These are phyloP conservation scores for Ceratosolen fusciceps DNA, from an alignment of 1,140 invertebrate species.

Conservation along the genomic window DNA sequence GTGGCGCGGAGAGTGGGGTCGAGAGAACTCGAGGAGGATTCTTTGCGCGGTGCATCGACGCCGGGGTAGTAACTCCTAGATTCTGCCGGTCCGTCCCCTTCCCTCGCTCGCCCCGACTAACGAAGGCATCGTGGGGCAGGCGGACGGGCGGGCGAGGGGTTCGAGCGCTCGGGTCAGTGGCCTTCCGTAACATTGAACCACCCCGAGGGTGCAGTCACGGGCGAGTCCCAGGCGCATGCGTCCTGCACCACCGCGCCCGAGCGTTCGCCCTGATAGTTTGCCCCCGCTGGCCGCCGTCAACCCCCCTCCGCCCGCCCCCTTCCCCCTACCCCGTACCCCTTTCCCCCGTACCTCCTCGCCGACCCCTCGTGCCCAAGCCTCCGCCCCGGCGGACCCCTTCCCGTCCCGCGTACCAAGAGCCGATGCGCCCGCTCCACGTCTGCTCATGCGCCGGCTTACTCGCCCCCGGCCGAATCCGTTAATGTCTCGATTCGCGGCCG, in stretches of 20 bases:
- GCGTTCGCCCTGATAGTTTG: constrained; percentile 2
- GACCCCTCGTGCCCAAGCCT: too few species aligned
- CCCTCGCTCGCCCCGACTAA: background rate
- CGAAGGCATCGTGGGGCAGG: background rate
- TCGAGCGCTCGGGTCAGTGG: constrained; percentile 68
- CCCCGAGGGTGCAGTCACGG: constrained; percentile 70
- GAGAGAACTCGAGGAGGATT: background rate
- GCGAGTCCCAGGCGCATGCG: constrained; percentile 64
- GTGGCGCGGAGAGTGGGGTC: background rate
- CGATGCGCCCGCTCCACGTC: background rate
- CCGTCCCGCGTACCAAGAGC: background rate
- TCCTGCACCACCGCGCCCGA: constrained; percentile 51
- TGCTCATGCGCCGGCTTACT: background rate
- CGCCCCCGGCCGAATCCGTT: background rate
- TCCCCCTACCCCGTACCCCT: too few species aligned
- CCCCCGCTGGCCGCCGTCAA: constrained; percentile 16
- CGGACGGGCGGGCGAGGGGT: constrained; percentile 55
- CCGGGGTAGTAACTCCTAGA: constrained; percentile 1
- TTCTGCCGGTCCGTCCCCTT: background rate
- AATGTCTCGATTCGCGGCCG: too few species aligned
- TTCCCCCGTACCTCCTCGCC: too few species aligned
- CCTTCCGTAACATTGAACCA: constrained; percentile 72
- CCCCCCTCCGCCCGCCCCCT: background rate
- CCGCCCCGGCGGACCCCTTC: too few species aligned
- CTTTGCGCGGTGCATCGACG: constrained; percentile 50